Evolutionary conservation across 37 sponge, comb jelly and placozoan species (phyloP).

Genomic region (Bolinopsis microptera): DNA sequence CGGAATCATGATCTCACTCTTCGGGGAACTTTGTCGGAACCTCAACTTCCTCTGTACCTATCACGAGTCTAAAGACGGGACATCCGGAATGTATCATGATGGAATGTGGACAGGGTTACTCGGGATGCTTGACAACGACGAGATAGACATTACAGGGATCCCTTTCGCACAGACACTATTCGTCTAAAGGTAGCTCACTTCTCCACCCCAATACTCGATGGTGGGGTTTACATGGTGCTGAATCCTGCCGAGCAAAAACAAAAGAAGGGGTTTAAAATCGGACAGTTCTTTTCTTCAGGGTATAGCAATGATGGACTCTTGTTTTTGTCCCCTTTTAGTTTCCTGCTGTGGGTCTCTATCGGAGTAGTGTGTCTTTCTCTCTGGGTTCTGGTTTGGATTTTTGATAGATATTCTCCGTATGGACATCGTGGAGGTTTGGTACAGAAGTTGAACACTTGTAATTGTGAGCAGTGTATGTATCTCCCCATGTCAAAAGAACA

Average conservation of each 20-base stretch:
- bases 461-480: neutral
- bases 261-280: neutral
- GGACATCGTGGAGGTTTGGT: neutral
- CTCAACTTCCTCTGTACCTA: neutral
- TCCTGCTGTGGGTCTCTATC: neutral
- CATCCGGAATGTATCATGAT: neutral
- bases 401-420: neutral
- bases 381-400: slow-evolving; percentile 7
- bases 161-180: neutral
- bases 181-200: neutral
- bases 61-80: neutral
- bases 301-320: neutral
- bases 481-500: neutral
- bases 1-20: neutral
- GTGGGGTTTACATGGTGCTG: neutral
- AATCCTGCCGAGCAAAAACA: neutral
- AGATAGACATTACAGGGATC: neutral
- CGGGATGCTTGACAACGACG: neutral
- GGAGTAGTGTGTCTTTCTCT: neutral
- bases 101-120: neutral
- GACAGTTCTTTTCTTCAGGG: neutral
- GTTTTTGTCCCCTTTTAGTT: neutral
- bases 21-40: neutral
- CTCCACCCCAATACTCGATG: neutral
- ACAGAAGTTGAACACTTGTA: neutral